phyloP scores from a whole-genome alignment of 2,797 vertebrate species.

The Melanotaenia maccullochi region DNA sequence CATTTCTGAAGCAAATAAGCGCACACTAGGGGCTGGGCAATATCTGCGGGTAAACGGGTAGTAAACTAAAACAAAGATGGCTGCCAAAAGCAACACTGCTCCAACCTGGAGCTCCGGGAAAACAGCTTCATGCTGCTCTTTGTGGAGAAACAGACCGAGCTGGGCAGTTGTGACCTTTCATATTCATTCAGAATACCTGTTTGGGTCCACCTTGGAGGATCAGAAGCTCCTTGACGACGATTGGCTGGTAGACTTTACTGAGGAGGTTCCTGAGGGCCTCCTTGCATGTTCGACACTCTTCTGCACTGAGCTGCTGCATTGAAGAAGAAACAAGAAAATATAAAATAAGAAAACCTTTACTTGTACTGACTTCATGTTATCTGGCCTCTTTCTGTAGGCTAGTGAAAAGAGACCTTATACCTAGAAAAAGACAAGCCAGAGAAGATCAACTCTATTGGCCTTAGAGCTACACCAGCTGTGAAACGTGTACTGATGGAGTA shows the following conservation, averaged over 20 bases:
- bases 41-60: too few relatives aligned
- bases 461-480: too few relatives aligned
- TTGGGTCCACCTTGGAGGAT: conserved; percentile 90
- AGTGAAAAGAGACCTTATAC: too few relatives aligned
- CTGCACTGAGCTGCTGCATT: conserved; percentile 81
- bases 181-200: conserved; percentile 74
- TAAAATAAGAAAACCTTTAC: neutral
- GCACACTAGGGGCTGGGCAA: too few relatives aligned
- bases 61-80: too few relatives aligned
- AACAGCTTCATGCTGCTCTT: too few relatives aligned
- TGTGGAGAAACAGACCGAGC: neutral
- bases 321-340: neutral
- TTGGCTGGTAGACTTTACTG: conserved; percentile 90
- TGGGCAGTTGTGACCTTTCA: too few relatives aligned
- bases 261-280: conserved; percentile 83
- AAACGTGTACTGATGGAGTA: neutral
- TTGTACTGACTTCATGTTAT: neutral
- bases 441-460: too few relatives aligned
- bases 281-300: conserved; percentile 79
- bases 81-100: too few relatives aligned
- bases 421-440: too few relatives aligned
- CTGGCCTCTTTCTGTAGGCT: neutral
- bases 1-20: too few relatives aligned
- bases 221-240: conserved; percentile 90
- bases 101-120: too few relatives aligned